Base-by-base conservation (phyloP, 2,797 vertebrate species). In the Paramormyrops hopkinsi region DNA sequence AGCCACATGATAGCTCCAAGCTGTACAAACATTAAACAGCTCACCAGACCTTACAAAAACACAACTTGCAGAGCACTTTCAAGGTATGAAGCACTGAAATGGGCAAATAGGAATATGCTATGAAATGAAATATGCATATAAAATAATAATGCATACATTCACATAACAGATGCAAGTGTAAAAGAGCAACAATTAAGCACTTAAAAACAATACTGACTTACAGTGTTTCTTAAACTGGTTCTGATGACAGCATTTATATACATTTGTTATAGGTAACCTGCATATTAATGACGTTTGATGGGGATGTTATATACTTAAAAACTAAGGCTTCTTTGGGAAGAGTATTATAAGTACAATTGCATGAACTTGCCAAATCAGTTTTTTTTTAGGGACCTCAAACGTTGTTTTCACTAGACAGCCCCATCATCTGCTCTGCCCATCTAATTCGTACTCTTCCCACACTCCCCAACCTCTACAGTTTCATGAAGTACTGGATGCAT, bases 11-110 rank as follows among this genome's bases (percentile, higher is more conserved):
- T 88, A 79, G 50, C 14, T 88, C 65, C 88, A 88, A 88, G 88
- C 88, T 88, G 88, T 82, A 83, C 48, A 88, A 88, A 88, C 88
- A 88, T 56, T 44, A 44, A 88, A 82, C 88, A 56, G 73, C 88
- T 82, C 53, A 85, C 48, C 53, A 89, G 79, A 50, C 88, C 88
- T 85, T 89, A 86, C 53, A 89, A 50, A 89, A 89, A 89, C 82
- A 89, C 73, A 44, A 41, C 33, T 79, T 6, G 69, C 69, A 76
- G 29, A 76, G 29, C 69, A 17, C 29, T 79, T 79, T 79, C 73
- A 79, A n/a, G 37, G 37, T 79, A 44, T 7, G 14, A 79, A 44
- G 73, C 73, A 79, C 12, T 41, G 73, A 79, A 37, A 79, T 44
- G 33, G 14, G 33, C 6, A 79, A 79, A 79, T 44, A 19, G 14